phyloP scores from a whole-genome alignment of 2,797 vertebrate species.

The Geotrypetes seraphini region DNA sequence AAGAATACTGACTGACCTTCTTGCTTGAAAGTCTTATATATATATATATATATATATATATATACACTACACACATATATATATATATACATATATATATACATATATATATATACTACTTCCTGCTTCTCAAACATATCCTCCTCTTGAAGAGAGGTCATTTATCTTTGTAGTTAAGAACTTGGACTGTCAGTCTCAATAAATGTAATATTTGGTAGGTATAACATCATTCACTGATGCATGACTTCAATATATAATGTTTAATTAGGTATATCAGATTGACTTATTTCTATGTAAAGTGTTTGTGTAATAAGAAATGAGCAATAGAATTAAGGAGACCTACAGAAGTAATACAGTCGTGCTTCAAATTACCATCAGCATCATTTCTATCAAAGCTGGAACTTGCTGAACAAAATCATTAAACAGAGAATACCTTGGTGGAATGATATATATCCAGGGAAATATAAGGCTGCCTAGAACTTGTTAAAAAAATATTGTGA shows the following conservation, averaged over 20 bases:
- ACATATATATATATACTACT: no score
- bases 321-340: slow-evolving; percentile 20
- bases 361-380: not conserved
- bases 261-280: slow-evolving; percentile 44
- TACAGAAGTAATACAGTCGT: slow-evolving; percentile 5
- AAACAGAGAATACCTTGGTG: slow-evolving; percentile 6
- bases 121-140: slow-evolving; percentile 44
- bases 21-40: no score
- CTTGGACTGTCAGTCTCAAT: slow-evolving; percentile 37
- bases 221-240: slow-evolving; percentile 33
- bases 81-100: no score
- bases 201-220: slow-evolving; percentile 40
- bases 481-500: not conserved
- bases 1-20: no score
- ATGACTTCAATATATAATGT: slow-evolving; percentile 33
- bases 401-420: slow-evolving; percentile 16
- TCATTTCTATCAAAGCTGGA: slow-evolving; percentile 3
- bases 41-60: no score
- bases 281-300: slow-evolving; percentile 42
- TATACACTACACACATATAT: no score
- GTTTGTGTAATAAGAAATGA: slow-evolving; percentile 33
- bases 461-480: not conserved
- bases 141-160: slow-evolving; percentile 29
- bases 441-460: slow-evolving; percentile 8
- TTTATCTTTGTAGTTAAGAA: slow-evolving; percentile 47